These are phyloP conservation scores for Rhagonycha lutea DNA, from an alignment of 2,888 invertebrate species.

Conservation along the genomic window DNA sequence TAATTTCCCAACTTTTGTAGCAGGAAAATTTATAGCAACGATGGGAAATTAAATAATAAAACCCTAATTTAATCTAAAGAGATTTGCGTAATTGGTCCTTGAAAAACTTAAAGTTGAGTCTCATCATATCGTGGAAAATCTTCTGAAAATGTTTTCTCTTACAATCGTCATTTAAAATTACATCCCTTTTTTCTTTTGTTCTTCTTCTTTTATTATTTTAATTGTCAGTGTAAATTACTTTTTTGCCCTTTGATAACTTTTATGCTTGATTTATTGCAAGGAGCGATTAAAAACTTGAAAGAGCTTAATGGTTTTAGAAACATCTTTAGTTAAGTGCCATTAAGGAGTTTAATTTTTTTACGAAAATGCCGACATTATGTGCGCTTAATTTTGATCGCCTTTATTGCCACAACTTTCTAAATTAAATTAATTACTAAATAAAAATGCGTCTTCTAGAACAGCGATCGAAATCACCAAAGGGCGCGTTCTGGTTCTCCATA, in stretches of 20 bases:
- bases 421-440: not conserved
- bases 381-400: not conserved
- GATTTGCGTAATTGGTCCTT: conserved; percentile 18
- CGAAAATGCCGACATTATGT: not conserved
- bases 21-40: conserved; percentile 12
- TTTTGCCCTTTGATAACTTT: not conserved
- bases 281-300: not conserved
- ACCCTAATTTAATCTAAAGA: conserved; percentile 16
- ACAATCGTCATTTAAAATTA: not conserved
- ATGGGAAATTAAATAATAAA: conserved; percentile 16
- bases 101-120: conserved; percentile 11
- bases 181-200: not conserved
- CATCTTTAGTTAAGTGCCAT: not conserved
- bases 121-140: not conserved
- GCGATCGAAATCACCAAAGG: no score
- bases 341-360: not conserved
- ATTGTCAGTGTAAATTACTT: not conserved
- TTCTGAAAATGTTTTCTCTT: not conserved
- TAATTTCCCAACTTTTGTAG: not conserved
- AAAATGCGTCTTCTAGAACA: not conserved
- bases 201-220: not conserved
- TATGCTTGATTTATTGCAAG: not conserved
- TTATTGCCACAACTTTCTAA: not conserved
- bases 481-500: no score
- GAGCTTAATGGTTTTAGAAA: not conserved